phyloP scores from a whole-genome alignment of 64 coral and sea anemone genomes.

The Porites lutea region DNA sequence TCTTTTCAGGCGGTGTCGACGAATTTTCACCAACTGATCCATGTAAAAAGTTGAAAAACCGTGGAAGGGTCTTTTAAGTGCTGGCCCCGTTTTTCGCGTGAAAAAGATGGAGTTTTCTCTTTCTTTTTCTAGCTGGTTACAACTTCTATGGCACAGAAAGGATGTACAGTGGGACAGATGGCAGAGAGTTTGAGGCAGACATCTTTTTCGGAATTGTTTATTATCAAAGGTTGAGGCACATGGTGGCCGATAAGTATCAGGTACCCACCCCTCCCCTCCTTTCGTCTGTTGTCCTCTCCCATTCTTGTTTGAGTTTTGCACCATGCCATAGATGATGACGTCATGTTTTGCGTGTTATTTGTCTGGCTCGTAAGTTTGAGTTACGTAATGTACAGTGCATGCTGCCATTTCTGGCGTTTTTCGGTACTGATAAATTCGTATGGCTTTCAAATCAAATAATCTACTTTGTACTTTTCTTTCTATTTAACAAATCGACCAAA shows the following conservation, averaged over 20 bases:
- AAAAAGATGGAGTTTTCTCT: background rate
- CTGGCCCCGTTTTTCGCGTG: background rate
- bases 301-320: background rate
- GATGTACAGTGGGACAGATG: conserved; percentile 95
- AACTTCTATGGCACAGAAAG: conserved; percentile 97
- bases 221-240: conserved; percentile 98
- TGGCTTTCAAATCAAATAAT: conserved; percentile 6
- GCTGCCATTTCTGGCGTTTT: background rate
- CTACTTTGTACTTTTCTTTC: no score
- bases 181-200: conserved; percentile 95
- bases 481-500: no score
- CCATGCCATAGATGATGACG: conserved; percentile 80
- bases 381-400: conserved; percentile 35
- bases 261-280: conserved; percentile 38
- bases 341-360: conserved; percentile 94
- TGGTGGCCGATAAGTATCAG: conserved; percentile 99
- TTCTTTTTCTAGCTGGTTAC: conserved; percentile 78
- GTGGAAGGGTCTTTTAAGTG: no score
- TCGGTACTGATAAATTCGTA: conserved; percentile 37
- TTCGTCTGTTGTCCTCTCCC: background rate
- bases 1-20: no score
- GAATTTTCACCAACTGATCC: no score
- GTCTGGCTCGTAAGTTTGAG: conserved; percentile 45
- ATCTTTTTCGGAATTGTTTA: conserved; percentile 99
- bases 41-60: no score